These are phyloP conservation scores for Syritta pipiens DNA, from an alignment of 2,888 invertebrate species.

Conservation along the genomic window DNA sequence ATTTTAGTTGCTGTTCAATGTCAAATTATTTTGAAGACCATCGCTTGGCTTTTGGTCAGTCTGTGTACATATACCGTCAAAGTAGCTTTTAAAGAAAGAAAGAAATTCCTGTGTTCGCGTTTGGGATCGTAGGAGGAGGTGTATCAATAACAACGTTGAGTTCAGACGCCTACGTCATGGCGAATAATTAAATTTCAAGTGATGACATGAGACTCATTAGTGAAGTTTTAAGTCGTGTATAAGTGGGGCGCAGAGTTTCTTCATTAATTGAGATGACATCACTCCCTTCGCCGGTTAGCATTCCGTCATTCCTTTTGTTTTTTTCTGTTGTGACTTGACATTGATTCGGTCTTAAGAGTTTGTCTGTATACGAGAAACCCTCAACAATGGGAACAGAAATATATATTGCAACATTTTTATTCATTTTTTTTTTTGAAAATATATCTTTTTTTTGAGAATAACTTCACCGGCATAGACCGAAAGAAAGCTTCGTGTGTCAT, in stretches of 20 bases:
- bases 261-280: background rate
- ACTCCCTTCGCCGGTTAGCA: too few species aligned
- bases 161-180: slow-evolving; percentile 12
- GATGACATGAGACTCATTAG: slow-evolving; percentile 6
- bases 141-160: too few species aligned
- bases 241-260: background rate
- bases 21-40: slow-evolving; percentile 23
- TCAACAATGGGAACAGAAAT: background rate
- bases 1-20: slow-evolving; percentile 35
- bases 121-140: too few species aligned
- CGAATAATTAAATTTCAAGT: background rate
- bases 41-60: too few species aligned
- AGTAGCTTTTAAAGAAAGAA: too few species aligned
- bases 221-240: background rate
- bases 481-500: background rate
- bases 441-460: too few species aligned
- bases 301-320: too few species aligned
- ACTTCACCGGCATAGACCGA: background rate
- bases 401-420: too few species aligned
- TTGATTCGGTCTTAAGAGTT: slow-evolving; percentile 13
- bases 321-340: too few species aligned
- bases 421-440: too few species aligned
- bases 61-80: too few species aligned
- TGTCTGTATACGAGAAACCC: background rate
- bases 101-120: too few species aligned